Evolutionary conservation across 1,140 invertebrate species (phyloP).

Genomic region (Neotoxoptera formosana): DNA sequence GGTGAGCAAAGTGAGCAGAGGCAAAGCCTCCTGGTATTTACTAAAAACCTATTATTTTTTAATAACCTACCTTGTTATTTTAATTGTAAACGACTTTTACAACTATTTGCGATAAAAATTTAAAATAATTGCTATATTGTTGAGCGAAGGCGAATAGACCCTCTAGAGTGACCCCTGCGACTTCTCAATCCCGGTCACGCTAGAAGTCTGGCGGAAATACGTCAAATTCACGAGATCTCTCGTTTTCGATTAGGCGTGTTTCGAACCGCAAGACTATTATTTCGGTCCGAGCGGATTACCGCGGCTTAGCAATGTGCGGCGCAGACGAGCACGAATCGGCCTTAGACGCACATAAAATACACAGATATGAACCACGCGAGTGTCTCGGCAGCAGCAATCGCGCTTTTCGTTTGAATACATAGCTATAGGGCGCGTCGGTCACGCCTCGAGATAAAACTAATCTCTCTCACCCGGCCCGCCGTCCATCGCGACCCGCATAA

Average conservation of each 20-base stretch:
- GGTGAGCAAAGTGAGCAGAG: neutral
- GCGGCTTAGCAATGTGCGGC: neutral
- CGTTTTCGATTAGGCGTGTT: neutral
- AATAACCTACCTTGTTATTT: neutral
- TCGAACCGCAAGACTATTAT: neutral
- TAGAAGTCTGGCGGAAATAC: neutral
- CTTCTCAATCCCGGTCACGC: neutral
- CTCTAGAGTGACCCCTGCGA: neutral
- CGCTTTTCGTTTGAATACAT: neutral
- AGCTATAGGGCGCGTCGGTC: neutral
- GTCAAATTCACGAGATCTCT: neutral
- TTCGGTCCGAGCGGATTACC: neutral
- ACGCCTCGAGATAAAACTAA: neutral
- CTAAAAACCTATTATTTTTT: neutral
- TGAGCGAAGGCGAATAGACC: neutral
- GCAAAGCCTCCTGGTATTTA: neutral
- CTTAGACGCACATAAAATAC: slow-evolving; percentile 1
- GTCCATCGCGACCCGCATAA: neutral
- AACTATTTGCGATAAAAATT: neutral
- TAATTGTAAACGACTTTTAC: neutral
- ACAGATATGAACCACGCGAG: neutral
- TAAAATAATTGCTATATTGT: neutral
- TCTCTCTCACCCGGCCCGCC: neutral
- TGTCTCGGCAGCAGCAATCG: neutral
- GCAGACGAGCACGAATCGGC: neutral